Evolutionary conservation across 2,797 vertebrate genomes (phyloP), one percentile per base, ranked within the genome.

Genomic region (Falco novaeseelandiae): DNA sequence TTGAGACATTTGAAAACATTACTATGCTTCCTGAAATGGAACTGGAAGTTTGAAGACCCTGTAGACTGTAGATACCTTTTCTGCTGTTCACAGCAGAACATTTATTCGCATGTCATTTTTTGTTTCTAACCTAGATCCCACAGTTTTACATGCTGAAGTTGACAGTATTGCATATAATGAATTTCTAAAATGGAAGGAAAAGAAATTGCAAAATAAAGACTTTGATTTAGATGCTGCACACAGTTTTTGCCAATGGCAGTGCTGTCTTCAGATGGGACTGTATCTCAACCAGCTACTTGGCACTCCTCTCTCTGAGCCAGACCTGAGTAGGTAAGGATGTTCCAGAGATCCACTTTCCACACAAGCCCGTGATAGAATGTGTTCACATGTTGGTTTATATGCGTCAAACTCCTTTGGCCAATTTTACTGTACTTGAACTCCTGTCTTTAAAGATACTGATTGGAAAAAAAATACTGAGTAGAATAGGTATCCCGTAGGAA

Each of bases 221-320:
- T 76, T 99, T 48, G 98, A 99, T 65, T 40, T 99, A 54, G 98
- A 98, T 49, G 97, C 97, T 29, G 98, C 99, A 77, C 99, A 99
- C 88, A 57, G 97, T 94, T 98, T 99, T 93, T 99, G 99, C 98
- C 99, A 99, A 91, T 99, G 99, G 99, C 99, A 99, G 96, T 98
- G 99, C 96, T 99, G 99, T 92, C 97, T 99, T 90, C 99, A 98
- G 98, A 98, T 98, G 87, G 98, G 98, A n/a, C 58, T 99, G 77
- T 98, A 98, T 92, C 98, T 99, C 78, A 99, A 99, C 97, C 99
- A 99, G 96, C 97, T 99, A 17, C 97, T 99, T 38, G 96, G 98
- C 88, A 92, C 93, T 44, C 99, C 99, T 7, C 96, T 99, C 52
- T 94, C 97, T 34, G 98, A 99, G 83, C 99, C 99, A 70, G 97